Evolutionary conservation across 2,113 vertebrate species (phyloP), one percentile per base, ranked within the genome.

Genomic region (Thamnophis sirtalis): DNA sequence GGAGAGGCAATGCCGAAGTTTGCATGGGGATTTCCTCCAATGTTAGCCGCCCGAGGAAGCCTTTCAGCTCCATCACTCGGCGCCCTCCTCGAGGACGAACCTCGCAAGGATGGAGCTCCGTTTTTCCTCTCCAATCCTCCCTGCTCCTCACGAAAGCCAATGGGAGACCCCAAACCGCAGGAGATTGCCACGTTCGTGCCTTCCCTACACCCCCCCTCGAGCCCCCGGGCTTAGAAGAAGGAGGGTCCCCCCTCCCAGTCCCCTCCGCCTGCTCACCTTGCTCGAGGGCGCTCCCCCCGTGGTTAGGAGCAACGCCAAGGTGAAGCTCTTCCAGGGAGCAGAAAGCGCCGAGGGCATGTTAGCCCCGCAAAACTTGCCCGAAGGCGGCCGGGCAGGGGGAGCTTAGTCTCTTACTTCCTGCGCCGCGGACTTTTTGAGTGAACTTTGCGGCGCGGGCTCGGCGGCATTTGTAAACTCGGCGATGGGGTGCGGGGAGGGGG

Each of bases 291-390:
- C 94, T 88, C 94, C 92, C 89, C 96, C 96, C 92, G 94, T 89
- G 49, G 95, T 93, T 60, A 93, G 93, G 88, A 97, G 95, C 92
- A 97, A 93, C 93, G 96, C 95, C 84, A 98, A 95, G 58, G 95
- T 93, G 1, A 97, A 50, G 5, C 54, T 56, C 50, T 89, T 90
- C 93, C 90, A 91, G 19, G 95, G 93, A 86, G 95, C 94, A 94
- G 91, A 7, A 21, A 43, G 48, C 87, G 55, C 51, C 51, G 58
- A 28, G 85, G 92, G 68, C 50, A 53, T n/a, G 13, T 33, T 53
- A 53, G 94, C 73, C 15, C 33, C 17, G 33, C 33, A 3, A 80
- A 80, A 38, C 33, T 26, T 80, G 33, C 6, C 68, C n/a, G 15
- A 38, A 80, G 33, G 68, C 68, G 17, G 68, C 33, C 17, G 33